Conservation (phyloP, 2,797 vertebrate species). For the Pyrocephalus nanus region DNA sequence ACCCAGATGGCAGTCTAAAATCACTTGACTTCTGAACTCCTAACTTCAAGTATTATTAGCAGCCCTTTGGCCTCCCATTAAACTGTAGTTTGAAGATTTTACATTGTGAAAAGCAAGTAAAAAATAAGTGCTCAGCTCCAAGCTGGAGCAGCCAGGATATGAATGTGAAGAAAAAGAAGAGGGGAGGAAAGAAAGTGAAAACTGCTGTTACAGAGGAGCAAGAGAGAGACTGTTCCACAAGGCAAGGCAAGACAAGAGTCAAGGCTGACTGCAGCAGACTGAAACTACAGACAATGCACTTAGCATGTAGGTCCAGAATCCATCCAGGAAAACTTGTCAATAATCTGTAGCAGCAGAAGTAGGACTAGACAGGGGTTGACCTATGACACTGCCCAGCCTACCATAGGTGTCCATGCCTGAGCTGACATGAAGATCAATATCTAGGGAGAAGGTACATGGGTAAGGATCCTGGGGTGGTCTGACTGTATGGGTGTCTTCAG, state of each 20-base stretch:
- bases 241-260: not conserved
- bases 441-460: not conserved
- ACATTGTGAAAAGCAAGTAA: not conserved
- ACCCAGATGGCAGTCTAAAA: slow-evolving; percentile 39
- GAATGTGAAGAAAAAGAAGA: not conserved
- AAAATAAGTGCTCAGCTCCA: not conserved
- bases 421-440: not conserved
- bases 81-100: slow-evolving; percentile 33
- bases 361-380: fast-evolving
- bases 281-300: fast-evolving
- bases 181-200: not conserved
- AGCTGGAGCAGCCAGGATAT: not conserved
- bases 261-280: not conserved
- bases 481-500: not conserved
- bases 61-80: slow-evolving; percentile 44
- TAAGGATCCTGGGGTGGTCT: not conserved
- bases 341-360: not conserved
- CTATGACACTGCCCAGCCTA: not conserved
- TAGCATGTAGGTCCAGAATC: not conserved
- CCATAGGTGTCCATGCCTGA: not conserved
- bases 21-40: slow-evolving; percentile 60
- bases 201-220: not conserved
- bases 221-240: not conserved
- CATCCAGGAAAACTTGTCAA: not conserved
- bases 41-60: slow-evolving; percentile 45